These are phyloP conservation scores for Oreochromis mossambicus DNA, from an alignment of 2,797 vertebrate species.

Conservation along the genomic window DNA sequence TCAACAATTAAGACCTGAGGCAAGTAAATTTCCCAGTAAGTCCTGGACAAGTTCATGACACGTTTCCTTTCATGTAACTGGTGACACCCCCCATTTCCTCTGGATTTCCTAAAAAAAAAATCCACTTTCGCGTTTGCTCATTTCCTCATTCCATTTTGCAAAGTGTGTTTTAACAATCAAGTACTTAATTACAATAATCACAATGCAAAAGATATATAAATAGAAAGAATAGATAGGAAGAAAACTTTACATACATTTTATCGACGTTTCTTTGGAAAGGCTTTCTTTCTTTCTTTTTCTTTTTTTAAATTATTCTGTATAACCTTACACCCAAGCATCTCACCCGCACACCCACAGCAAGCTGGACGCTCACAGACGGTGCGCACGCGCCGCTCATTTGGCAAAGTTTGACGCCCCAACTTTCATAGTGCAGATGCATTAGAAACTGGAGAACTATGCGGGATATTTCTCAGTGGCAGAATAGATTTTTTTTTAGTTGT, in stretches of 20 bases:
- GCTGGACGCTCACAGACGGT: neutral
- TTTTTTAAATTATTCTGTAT: neutral
- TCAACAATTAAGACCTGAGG: neutral
- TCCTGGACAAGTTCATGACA: neutral
- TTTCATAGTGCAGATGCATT: neutral
- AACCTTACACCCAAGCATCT: neutral
- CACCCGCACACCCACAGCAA: neutral
- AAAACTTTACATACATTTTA: neutral
- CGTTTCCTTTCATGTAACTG: neutral
- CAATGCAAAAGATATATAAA: neutral
- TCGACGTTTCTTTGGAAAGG: neutral
- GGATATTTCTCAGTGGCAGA: constrained; percentile 39
- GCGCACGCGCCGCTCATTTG: constrained; percentile 15
- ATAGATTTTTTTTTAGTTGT: constrained; percentile 2
- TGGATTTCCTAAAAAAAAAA: neutral
- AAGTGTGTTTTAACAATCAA: neutral
- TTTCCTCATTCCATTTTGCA: constrained; percentile 1
- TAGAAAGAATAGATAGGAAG: neutral
- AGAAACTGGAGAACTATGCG: constrained; percentile 44
- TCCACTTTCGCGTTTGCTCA: neutral
- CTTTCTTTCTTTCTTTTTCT: neutral
- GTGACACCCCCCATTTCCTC: neutral
- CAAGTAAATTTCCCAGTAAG: neutral
- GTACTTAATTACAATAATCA: neutral
- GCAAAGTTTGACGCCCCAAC: constrained; percentile 38